Base-by-base conservation (phyloP, 2,113 vertebrate genomes). In the Archocentrus centrarchus region DNA sequence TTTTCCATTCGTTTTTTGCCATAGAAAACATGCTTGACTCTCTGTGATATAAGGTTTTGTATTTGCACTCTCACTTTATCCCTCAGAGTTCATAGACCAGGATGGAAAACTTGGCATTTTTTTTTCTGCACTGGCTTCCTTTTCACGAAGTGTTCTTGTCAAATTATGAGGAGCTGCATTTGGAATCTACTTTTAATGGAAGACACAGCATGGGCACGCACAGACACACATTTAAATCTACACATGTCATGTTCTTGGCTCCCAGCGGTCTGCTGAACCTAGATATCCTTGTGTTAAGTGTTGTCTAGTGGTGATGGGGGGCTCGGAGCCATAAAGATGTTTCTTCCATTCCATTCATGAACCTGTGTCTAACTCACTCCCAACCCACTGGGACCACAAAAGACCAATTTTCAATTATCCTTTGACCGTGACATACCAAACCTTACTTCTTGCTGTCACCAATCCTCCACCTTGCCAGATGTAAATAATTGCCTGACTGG, bases 241-340 rank as follows among this genome's bases (percentile, higher is more conserved):
- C 14, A 1, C 63, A 79, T 4, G 7, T 50, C 61, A 60, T 66
- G 59, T 50, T 70, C 59, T 63, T 77, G 53, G 37, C 50, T 78
- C 64, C 22, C 5, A 2, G 41, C 0, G 57, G 70, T 86, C 76
- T 84, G 76, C 59, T 83, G 50, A 82, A 61, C 73, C 10, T 35
- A 73, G 24, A 35, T 91, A 17, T 86, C 37, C 70, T 39, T 11
- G 73, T 82, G 75, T 91, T 92, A 84, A 80, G 76, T 81, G 75
- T 82, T 88, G 85, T 83, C 78, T 85, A 32, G 84, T 24, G 22
- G 39, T 3, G 11, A 77, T 35, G 47, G 77, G 57, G 35, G 58
- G 47, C 81, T 86, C 68, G 47, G 81, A 82, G 70, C 78, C 77
- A 88, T 92, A 88, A 92, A 91, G 77, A 91, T 85, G 87, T 90